Percentiles rank a stretch among this genome's conserved stretches.
Evolutionary conservation across 2,113 vertebrate species (phyloP).

Genomic region (Pyrgilauda ruficollis): DNA sequence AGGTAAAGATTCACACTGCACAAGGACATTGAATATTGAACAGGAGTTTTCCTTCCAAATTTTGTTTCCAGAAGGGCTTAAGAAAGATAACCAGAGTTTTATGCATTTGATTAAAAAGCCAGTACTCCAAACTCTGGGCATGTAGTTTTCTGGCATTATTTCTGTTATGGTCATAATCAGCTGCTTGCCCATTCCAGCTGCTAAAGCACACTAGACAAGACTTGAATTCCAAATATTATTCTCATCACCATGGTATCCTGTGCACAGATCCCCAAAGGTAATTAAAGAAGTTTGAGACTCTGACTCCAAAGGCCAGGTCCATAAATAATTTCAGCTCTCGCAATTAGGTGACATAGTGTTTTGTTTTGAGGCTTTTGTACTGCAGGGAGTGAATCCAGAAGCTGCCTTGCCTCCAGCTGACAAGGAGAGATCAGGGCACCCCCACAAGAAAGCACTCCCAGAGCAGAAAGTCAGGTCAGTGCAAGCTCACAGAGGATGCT

Average conservation of each 20-base stretch:
- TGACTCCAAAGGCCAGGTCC: slow-evolving; percentile 50
- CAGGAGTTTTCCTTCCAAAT: slow-evolving; percentile 40
- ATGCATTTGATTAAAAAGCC: slow-evolving; percentile 32
- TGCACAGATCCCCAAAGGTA: slow-evolving; percentile 43
- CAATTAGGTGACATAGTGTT: slow-evolving; percentile 12
- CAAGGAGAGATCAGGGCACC: background rate
- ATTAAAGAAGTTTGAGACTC: slow-evolving; percentile 52
- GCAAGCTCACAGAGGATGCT: background rate
- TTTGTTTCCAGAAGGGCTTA: slow-evolving; percentile 41
- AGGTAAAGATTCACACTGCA: background rate
- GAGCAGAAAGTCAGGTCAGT: background rate
- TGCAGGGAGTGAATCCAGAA: background rate
- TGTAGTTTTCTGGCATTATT: slow-evolving; percentile 12
- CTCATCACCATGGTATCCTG: slow-evolving; percentile 43
- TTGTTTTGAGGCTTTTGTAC: slow-evolving; percentile 15
- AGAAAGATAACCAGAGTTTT: slow-evolving; percentile 47
- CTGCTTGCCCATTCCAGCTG: slow-evolving; percentile 51
- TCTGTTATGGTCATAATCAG: slow-evolving; percentile 41
- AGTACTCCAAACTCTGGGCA: background rate
- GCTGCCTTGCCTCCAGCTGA: background rate
- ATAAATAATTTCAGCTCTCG: slow-evolving; percentile 47
- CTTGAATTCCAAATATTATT: slow-evolving; percentile 56
- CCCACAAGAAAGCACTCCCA: background rate
- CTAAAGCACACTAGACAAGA: slow-evolving; percentile 41
- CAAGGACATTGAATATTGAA: slow-evolving; percentile 23